phyloP scores from a whole-genome alignment of 2,888 invertebrate species.

The Xanthorhoe designata region DNA sequence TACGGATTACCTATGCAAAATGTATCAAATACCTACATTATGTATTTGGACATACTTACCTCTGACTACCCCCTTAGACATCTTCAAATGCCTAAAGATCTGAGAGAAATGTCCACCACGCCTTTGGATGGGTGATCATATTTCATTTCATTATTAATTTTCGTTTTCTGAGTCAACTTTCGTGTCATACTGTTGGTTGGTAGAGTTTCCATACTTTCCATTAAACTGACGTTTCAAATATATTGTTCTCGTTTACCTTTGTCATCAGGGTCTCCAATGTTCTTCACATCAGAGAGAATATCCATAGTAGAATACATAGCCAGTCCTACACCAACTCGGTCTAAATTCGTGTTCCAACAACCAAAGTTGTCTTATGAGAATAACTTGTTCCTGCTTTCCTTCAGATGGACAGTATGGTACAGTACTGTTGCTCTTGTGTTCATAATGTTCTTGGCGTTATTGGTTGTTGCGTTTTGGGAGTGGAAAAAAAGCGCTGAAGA shows the following conservation, averaged over 20 bases:
- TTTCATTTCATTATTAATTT: no score
- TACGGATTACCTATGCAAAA: no score
- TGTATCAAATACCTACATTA: no score
- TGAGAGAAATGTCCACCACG: no score
- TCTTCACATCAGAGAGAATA: constrained; percentile 87
- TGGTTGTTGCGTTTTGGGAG: constrained; percentile 72
- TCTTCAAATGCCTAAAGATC: no score
- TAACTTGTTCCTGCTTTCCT: constrained; percentile 89
- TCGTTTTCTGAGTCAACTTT: no score
- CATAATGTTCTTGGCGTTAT: constrained; percentile 71
- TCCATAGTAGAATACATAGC: constrained; percentile 88
- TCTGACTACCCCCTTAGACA: no score
- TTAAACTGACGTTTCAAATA: neutral
- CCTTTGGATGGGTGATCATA: no score
- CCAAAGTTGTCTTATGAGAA: constrained; percentile 90
- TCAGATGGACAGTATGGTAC: constrained; percentile 88
- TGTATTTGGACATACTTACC: no score
- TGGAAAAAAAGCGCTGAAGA: constrained; percentile 62
- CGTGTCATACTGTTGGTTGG: no score
- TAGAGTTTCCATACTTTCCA: no score
- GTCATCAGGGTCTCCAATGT: constrained; percentile 86
- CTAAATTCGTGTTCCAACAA: constrained; percentile 89
- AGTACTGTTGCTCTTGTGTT: constrained; percentile 78
- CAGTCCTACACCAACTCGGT: constrained; percentile 88
- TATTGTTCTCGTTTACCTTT: neutral